Evolutionary conservation across 92 coral and sea anemone genomes (phyloP).

Genomic region (Plumapathes pennacea): DNA sequence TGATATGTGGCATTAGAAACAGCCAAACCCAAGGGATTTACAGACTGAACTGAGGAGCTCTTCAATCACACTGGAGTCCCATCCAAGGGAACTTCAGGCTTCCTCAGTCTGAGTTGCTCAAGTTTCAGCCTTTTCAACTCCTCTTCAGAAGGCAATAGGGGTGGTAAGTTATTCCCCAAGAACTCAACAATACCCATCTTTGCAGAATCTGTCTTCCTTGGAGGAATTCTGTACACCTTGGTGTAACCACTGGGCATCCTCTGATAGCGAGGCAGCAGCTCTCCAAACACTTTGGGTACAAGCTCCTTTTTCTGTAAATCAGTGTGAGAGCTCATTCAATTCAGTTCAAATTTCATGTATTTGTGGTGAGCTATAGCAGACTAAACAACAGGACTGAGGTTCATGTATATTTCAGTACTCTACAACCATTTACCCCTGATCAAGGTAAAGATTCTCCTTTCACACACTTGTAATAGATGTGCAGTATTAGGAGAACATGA

Average conservation of each 20-base stretch:
- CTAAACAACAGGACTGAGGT: no score
- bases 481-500: no score
- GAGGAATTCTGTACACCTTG: constrained; percentile 87
- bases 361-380: no score
- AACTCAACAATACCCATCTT: constrained; percentile 97
- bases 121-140: constrained; percentile 69
- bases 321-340: no score
- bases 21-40: no score
- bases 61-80: constrained; percentile 87
- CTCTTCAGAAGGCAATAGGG: constrained; percentile 72
- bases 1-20: no score
- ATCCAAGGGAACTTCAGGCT: constrained; percentile 63
- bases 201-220: constrained; percentile 88
- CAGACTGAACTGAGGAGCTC: no score
- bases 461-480: no score
- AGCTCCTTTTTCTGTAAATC: constrained; percentile 83
- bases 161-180: constrained; percentile 79
- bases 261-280: constrained; percentile 77
- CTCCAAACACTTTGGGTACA: constrained; percentile 94
- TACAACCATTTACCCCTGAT: no score
- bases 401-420: no score
- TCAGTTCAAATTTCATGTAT: no score
- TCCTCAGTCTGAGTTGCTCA: constrained; percentile 56
- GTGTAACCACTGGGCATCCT: constrained; percentile 70
- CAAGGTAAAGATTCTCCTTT: no score